Base-by-base conservation (phyloP, 2,113 vertebrate species). In the Ictidomys tridecemlineatus region DNA sequence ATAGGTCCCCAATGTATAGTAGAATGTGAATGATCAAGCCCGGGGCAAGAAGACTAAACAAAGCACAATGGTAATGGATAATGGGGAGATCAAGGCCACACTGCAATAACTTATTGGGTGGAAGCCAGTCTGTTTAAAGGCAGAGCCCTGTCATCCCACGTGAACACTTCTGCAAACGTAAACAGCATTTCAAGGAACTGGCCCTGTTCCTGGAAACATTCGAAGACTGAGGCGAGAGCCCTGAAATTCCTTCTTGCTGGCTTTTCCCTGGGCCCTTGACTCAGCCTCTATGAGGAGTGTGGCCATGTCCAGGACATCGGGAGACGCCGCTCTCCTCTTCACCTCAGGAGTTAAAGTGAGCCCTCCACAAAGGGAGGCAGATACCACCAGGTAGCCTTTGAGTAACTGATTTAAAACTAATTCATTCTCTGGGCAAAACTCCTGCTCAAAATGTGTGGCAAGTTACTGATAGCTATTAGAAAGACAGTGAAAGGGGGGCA, bases 111-210 rank as follows among this genome's bases (percentile, higher is more conserved):
- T 65, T 39, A 2, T 1, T 85, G 42, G 74, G 51, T 65, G 51
- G 0, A 8, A 22, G 89, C 88, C 88, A 86, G 53, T 67, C 67
- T 88, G 56, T 65, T 17, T 45, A 48, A 92, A n/a, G n/a, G 87
- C 42, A 53, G 53, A 51, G 34, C 37, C 63, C 18, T 5, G 42
- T 76, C 53, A 61, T 65, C 45, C 56, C 74, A 77, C 0, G 3
- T 67, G 51, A 65, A 82, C 24, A 11, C 12, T 83, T 73, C 65
- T 56, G 76, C 69, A 37, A 51, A 30, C 34, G 34, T 61, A 89
- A 95, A 94, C 79, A 94, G 63, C n/a, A 61, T 48, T 97, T 94
- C 32, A 83, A 84, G 53, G 85, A 95, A 95, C 22, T 82, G 61
- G 53, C 61, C 32, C 61, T 32, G 48, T 95, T 94, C 84, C 76